A percentile compares a stretch with the other conserved stretches of the same genome.
These are phyloP conservation scores for Xenopus petersii DNA, from an alignment of 2,797 vertebrate species.

Conservation along the genomic window DNA sequence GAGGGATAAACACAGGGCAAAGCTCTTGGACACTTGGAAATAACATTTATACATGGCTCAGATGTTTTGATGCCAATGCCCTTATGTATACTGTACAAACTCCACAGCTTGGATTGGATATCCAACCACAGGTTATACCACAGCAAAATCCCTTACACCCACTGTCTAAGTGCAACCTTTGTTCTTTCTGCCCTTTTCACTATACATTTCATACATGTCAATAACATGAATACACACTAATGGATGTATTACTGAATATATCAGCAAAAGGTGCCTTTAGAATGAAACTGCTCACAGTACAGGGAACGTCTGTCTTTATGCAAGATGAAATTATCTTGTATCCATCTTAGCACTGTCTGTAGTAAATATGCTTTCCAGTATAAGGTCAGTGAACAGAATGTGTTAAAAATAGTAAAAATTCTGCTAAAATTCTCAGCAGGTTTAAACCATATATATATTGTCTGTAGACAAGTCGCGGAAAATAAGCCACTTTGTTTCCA, in stretches of 20 bases:
- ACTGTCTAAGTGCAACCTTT: neutral
- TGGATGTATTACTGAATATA: slow-evolving; percentile 16
- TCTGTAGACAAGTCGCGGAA: neutral
- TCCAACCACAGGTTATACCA: neutral
- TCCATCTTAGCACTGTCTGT: neutral
- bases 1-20: slow-evolving; percentile 60
- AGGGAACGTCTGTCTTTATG: slow-evolving; percentile 14
- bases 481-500: slow-evolving; percentile 19
- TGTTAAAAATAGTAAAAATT: slow-evolving; percentile 23
- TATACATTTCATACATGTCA: neutral
- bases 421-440: slow-evolving; percentile 1
- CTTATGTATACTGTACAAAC: slow-evolving; percentile 37
- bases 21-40: slow-evolving; percentile 62
- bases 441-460: slow-evolving; percentile 7
- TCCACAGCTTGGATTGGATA: slow-evolving; percentile 14
- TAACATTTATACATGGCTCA: slow-evolving; percentile 60
- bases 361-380: neutral
- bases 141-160: too few relatives aligned
- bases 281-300: slow-evolving; percentile 31
- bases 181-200: neutral
- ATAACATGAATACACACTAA: slow-evolving; percentile 27
- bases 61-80: slow-evolving; percentile 32
- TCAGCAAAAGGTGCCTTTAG: slow-evolving; percentile 6
- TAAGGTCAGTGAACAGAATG: slow-evolving; percentile 5
- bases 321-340: neutral